These are phyloP conservation scores for Dasypolia templi DNA, from an alignment of 2,888 invertebrate genomes.

Conservation along the genomic window DNA sequence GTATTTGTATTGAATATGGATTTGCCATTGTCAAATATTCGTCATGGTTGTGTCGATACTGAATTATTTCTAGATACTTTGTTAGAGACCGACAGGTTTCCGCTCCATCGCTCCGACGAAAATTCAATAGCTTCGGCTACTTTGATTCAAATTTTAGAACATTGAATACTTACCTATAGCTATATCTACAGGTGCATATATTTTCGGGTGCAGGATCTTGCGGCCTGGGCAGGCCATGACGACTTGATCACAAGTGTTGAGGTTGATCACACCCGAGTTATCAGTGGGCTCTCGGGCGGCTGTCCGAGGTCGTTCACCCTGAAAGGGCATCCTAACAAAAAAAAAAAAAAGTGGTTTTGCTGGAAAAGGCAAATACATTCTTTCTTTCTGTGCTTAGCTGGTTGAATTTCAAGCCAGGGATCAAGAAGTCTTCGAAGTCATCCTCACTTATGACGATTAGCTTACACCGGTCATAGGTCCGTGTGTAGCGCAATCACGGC, in stretches of 20 bases:
- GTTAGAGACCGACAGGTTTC: neutral
- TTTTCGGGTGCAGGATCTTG: slow-evolving; percentile 79
- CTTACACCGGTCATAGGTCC: slow-evolving; percentile 75
- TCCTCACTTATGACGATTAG: slow-evolving; percentile 78
- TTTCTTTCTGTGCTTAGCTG: slow-evolving; percentile 59
- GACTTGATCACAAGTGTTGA: slow-evolving; percentile 79
- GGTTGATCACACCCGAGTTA: slow-evolving; percentile 77
- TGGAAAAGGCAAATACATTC: neutral
- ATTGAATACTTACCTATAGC: slow-evolving; percentile 73
- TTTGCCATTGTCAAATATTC: neutral
- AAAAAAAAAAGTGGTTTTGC: neutral
- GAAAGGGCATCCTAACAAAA: slow-evolving; percentile 82
- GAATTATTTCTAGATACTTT: neutral
- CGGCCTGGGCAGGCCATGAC: slow-evolving; percentile 81
- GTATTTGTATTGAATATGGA: neutral
- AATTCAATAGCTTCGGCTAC: no score
- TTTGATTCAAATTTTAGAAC: neutral
- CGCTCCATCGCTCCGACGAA: neutral
- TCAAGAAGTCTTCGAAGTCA: slow-evolving; percentile 86
- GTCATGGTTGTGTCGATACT: neutral
- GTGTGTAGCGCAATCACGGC: slow-evolving; percentile 67
- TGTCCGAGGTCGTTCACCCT: slow-evolving; percentile 87
- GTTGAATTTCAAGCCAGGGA: slow-evolving; percentile 75
- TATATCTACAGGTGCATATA: slow-evolving; percentile 70
- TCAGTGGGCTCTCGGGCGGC: slow-evolving; percentile 82